phyloP scores from a whole-genome alignment of 1,140 invertebrate species.

The Megathymus violae region DNA sequence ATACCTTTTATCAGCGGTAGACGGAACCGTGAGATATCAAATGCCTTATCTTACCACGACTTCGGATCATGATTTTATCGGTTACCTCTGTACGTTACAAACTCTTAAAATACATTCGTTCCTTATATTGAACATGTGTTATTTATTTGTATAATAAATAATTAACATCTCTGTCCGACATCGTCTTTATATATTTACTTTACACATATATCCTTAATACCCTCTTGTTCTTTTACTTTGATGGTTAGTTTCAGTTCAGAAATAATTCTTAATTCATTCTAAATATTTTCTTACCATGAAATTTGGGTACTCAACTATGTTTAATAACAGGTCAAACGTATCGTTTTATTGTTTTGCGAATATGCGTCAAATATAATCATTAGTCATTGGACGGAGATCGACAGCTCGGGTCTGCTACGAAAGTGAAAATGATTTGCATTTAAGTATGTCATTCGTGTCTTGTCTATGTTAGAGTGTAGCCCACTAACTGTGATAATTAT shows the following conservation, averaged over 20 bases:
- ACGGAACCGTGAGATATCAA: slow-evolving; percentile 14
- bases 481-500: too few species aligned
- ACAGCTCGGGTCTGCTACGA: not conserved
- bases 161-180: not conserved
- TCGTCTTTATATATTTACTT: not conserved
- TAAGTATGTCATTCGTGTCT: too few species aligned
- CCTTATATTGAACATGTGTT: not conserved
- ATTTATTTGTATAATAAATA: slow-evolving; percentile 6
- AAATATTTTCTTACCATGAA: slow-evolving; percentile 8
- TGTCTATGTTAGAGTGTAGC: too few species aligned
- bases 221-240: slow-evolving; percentile 19
- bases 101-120: slow-evolving; percentile 10
- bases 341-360: not conserved
- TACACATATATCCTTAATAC: slow-evolving; percentile 14
- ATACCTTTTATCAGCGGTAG: slow-evolving; percentile 11
- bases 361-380: not conserved
- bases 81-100: slow-evolving; percentile 9
- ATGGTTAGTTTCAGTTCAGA: slow-evolving; percentile 18
- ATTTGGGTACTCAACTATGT: slow-evolving; percentile 5
- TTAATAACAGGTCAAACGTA: not conserved
- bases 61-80: slow-evolving; percentile 10
- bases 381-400: not conserved
- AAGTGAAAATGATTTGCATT: too few species aligned
- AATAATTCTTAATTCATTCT: slow-evolving; percentile 11
- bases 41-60: slow-evolving; percentile 17